Evolutionary conservation across 2,797 vertebrate genomes (phyloP), one percentile per base, ranked within the genome.

Genomic region (Enteromius fasciolatus): DNA sequence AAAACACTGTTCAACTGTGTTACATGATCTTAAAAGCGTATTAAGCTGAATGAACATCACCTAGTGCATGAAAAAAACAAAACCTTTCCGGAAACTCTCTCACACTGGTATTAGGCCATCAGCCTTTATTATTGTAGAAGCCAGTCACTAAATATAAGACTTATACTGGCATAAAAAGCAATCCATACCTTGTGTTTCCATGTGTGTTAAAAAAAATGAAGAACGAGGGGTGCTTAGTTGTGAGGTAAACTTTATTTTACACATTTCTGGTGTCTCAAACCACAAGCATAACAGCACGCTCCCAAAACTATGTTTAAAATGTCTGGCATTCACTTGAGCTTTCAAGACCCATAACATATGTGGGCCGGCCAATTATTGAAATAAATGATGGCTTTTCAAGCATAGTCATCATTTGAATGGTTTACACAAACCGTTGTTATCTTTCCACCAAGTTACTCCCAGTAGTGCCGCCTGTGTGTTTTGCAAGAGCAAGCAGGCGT

Each of bases 281-380:
- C 80, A 59, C 72, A 81, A 70, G 6, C 77, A 66, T 64, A 73
- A 87, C 46, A 52, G 69, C 50, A 68, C 28, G 23, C 79, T 83
- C 64, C 72, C 20, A 80, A 86, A 87, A 85, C 84, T 88, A 86
- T 89, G 86, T 89, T 84, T 85, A 87, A 87, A 88, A 89, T 88
- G 85, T 81, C 81, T 85, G 86, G 86, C 63, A 87, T 87, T 84
- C 69, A 54, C 50, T 70, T 64, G 70, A 82, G 64, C 79, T 87
- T 80, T 81, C 84, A 86, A 76, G 74, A 52, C 66, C 74, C 83
- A 83, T 83, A 82, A 86, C 85, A 82, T 83, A 82, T 73, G 20
- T 46, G 18, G 61, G 17, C 57, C 17, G 46, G n/a, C 23, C 52
- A 78, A 85, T 87, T 85, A 87, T 82, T 66, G 14, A 63, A 72